A percentile compares a stretch with the other conserved stretches of the same genome.
These are phyloP conservation scores for Zootoca vivipara DNA, from an alignment of 2,113 vertebrate species.

Conservation along the genomic window DNA sequence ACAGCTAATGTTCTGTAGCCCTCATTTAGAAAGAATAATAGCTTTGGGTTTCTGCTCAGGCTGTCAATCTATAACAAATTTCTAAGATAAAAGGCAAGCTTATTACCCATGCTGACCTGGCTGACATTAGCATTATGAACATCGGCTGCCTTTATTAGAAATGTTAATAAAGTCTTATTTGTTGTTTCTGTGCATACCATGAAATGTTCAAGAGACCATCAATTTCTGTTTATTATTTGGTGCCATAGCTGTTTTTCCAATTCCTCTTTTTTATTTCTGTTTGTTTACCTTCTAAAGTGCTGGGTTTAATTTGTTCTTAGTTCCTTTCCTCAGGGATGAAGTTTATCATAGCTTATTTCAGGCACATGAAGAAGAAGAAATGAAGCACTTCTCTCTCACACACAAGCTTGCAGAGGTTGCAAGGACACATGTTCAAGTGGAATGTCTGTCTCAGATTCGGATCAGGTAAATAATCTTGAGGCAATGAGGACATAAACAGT, in stretches of 20 bases:
- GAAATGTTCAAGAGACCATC: neutral
- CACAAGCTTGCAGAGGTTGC: neutral
- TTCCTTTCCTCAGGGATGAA: neutral
- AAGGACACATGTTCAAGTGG: neutral
- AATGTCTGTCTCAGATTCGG: neutral
- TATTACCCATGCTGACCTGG: neutral
- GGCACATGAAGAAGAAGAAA: neutral
- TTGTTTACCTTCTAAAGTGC: neutral
- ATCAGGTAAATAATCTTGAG: neutral
- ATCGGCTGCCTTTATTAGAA: neutral
- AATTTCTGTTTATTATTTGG: constrained; percentile 16
- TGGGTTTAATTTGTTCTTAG: neutral
- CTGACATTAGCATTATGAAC: neutral
- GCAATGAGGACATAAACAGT: neutral
- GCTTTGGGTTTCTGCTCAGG: neutral
- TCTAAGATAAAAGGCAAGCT: constrained; percentile 2
- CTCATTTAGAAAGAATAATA: neutral
- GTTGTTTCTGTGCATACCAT: neutral
- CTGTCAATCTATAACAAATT: neutral
- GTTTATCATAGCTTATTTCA: neutral
- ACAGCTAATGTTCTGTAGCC: neutral
- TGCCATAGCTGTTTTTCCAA: neutral
- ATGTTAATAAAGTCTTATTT: neutral
- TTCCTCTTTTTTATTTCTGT: neutral
- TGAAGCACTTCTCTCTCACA: neutral